Evolutionary conservation across 2,113 vertebrate genomes (phyloP), one percentile per base, ranked within the genome.

Genomic region (Notothenia coriiceps): DNA sequence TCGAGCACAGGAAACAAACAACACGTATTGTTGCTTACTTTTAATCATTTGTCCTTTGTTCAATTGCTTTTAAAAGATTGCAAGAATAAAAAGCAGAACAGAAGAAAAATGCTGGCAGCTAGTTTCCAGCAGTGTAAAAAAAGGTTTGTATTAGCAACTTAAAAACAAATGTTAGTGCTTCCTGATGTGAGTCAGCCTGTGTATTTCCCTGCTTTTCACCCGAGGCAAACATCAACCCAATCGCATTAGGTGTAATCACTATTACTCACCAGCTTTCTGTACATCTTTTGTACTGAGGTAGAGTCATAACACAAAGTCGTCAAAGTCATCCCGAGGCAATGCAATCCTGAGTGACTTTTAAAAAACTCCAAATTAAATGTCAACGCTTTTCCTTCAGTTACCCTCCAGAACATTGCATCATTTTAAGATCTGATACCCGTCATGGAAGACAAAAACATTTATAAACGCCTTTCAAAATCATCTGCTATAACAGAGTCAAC

Each of bases 21-120:
- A 60, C 80, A 73, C 54, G 57, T 54, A 70, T 68, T 56, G 25
- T 71, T 68, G 17, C 74, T 33, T 79, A 10, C 55, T 56, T 46
- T 44, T 29, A 2, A 81, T 82, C 59, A 61, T 81, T 85, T 70
- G 60, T 56, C 62, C 65, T 63, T 65, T 65, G 25, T 20, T 70
- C 14, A 52, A 70, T 62, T 2, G 46, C 56, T 56, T 84, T 85
- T 81, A 76, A 84, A 88, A 70, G 49, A 79, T 83, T 66, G 52
- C 61, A 47, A 57, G 56, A 29, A 35, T 6, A n/a, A 44, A 25
- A n/a, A 61, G n/a, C 10, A 20, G 13, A 65, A 54, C 14, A 73
- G 15, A 49, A 55, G 59, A 77, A 33, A 33, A 69, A 83, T n/a
- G 54, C 14, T 25, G 9, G 55, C 43, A 66, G 72, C 44, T n/a